A percentile compares a stretch with the other conserved stretches of the same genome.
These are phyloP conservation scores for Ectemnius cavifrons DNA, from an alignment of 2,888 invertebrate species.

Conservation along the genomic window DNA sequence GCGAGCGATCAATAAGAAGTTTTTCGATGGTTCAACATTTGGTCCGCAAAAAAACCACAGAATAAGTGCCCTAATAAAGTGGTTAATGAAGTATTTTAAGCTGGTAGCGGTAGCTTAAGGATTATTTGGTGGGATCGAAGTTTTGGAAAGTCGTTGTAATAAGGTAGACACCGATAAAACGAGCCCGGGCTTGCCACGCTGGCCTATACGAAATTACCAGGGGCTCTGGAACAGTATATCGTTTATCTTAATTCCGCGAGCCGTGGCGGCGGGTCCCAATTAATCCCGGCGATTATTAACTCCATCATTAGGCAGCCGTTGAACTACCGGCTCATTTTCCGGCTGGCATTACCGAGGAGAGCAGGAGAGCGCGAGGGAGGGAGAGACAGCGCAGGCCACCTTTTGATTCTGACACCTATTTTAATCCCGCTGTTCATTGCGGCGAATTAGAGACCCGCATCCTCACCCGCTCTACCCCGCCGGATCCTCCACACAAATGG, in stretches of 20 bases:
- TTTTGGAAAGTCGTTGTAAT: slow-evolving; percentile 1
- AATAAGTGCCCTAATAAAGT: background rate
- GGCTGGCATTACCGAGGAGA: background rate
- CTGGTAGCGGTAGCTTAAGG: background rate
- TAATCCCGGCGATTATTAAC: slow-evolving; percentile 2
- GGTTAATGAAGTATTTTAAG: background rate
- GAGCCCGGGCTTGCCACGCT: background rate
- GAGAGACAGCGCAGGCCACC: no score
- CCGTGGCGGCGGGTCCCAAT: background rate
- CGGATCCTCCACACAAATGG: no score
- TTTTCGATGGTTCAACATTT: no score
- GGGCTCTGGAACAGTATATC: background rate
- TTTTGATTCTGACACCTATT: no score
- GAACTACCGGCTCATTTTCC: background rate
- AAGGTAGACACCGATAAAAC: slow-evolving; percentile 4
- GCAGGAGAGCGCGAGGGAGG: no score
- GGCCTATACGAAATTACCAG: background rate
- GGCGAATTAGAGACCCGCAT: no score
- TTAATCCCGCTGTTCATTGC: no score
- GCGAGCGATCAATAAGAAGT: no score
- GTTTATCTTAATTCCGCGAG: slow-evolving; percentile 4
- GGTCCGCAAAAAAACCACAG: no score
- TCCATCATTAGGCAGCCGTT: slow-evolving; percentile 7
- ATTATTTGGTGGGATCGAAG: background rate
- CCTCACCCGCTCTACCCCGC: no score